A percentile compares a stretch with the other conserved stretches of the same genome.
These are phyloP conservation scores for Danio aesculapii DNA, from an alignment of 2,797 vertebrate species.

Conservation along the genomic window DNA sequence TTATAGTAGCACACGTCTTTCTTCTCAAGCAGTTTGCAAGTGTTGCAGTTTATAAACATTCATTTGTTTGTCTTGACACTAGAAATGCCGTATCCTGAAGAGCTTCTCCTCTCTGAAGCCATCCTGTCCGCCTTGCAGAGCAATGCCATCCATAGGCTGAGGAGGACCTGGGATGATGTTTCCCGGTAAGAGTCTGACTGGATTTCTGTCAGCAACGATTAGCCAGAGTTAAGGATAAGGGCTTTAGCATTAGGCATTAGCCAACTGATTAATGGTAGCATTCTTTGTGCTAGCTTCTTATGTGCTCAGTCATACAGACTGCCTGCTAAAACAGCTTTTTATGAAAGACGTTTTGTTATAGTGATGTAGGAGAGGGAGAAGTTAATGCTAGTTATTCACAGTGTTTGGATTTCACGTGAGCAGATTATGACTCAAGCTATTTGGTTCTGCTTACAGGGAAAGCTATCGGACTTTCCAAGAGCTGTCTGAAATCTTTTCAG, in stretches of 20 bases:
- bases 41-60: neutral
- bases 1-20: neutral
- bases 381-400: neutral
- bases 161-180: conserved; percentile 88
- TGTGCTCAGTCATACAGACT: neutral
- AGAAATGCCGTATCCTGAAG: conserved; percentile 89
- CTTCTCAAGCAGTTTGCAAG: neutral
- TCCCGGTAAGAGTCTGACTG: conserved; percentile 67
- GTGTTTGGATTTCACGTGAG: neutral
- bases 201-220: conserved; percentile 20
- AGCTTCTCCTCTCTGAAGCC: conserved; percentile 88
- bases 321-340: neutral
- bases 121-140: conserved; percentile 89
- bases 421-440: conserved; percentile 12
- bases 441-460: conserved; percentile 64
- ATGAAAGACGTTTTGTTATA: neutral
- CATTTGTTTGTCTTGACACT: conserved; percentile 32
- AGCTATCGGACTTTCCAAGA: conserved; percentile 88
- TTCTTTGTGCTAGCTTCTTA: neutral
- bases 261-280: neutral
- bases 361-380: neutral
- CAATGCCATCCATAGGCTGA: conserved; percentile 84
- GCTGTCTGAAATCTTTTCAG: conserved; percentile 89
- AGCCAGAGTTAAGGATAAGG: neutral
- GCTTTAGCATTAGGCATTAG: conserved; percentile 16